A percentile compares a stretch with the other conserved stretches of the same genome.
Evolutionary conservation across 2,888 invertebrate species (phyloP).

Genomic region (Atrina japonica): DNA sequence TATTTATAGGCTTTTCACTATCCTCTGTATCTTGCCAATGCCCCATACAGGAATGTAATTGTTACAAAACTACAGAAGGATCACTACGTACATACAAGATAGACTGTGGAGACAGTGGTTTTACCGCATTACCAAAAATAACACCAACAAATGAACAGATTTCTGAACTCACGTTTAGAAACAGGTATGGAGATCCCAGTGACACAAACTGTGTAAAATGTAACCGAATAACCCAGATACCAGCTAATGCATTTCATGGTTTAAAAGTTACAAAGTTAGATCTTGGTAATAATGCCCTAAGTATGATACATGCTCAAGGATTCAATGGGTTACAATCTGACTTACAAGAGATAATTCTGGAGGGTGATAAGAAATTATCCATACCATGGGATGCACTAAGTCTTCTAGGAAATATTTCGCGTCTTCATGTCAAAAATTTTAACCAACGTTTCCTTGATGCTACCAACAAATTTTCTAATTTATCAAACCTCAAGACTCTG

Average conservation of each 20-base stretch:
- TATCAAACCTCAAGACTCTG: slow-evolving; percentile 45
- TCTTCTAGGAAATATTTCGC: slow-evolving; percentile 25
- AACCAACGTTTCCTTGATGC: neutral
- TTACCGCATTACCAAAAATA: neutral
- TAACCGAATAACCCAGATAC: slow-evolving; percentile 4
- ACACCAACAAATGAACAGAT: slow-evolving; percentile 3
- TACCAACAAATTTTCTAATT: slow-evolving; percentile 24
- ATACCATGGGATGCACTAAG: slow-evolving; percentile 40
- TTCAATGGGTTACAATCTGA: slow-evolving; percentile 89
- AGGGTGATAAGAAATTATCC: slow-evolving; percentile 46
- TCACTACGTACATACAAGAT: neutral
- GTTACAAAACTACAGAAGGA: too few species aligned
- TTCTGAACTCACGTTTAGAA: slow-evolving; percentile 7
- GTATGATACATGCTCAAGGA: slow-evolving; percentile 80
- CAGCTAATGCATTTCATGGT: neutral
- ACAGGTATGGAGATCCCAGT: neutral
- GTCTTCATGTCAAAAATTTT: slow-evolving; percentile 56
- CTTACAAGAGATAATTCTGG: slow-evolving; percentile 90
- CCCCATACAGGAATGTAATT: too few species aligned
- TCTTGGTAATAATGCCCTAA: slow-evolving; percentile 2
- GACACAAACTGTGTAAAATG: too few species aligned
- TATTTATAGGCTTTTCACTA: too few species aligned
- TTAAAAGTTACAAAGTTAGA: slow-evolving; percentile 1
- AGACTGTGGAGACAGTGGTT: slow-evolving; percentile 3
- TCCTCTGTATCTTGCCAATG: too few species aligned